Percentiles rank a stretch among this genome's conserved stretches.
These are phyloP conservation scores for Amphimedon queenslandica DNA, from an alignment of 37 sponge, comb jelly and placozoan species.

Conservation along the genomic window DNA sequence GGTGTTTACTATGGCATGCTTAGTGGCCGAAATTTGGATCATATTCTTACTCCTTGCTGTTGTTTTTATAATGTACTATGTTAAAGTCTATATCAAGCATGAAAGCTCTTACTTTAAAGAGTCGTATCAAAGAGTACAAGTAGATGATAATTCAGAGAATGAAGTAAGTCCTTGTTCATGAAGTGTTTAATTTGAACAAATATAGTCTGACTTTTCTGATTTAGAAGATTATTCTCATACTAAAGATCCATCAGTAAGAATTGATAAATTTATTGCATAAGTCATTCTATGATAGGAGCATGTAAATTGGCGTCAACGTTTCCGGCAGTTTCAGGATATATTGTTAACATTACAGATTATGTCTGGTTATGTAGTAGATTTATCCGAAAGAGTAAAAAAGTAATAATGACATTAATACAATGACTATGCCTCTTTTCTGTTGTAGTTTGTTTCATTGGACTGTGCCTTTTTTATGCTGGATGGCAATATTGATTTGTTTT, in stretches of 20 bases:
- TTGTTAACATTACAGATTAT: slow-evolving; percentile 71
- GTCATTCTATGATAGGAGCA: too few relatives aligned
- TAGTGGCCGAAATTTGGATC: slow-evolving; percentile 84
- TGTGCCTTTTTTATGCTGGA: slow-evolving; percentile 83
- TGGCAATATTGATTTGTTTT: slow-evolving; percentile 49
- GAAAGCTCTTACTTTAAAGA: not conserved
- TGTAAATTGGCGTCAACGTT: too few relatives aligned
- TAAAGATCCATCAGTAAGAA: too few relatives aligned
- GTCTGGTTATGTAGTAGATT: slow-evolving; percentile 54
- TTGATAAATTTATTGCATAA: too few relatives aligned
- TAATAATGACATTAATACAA: not conserved
- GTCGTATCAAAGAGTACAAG: not conserved
- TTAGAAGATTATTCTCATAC: too few relatives aligned
- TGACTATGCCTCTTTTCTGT: not conserved
- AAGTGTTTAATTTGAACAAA: not conserved
- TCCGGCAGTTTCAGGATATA: slow-evolving; percentile 53
- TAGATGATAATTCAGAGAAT: not conserved
- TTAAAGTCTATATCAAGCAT: not conserved
- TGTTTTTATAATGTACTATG: slow-evolving; percentile 35
- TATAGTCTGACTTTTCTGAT: not conserved
- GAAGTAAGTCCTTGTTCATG: not conserved
- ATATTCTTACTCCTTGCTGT: slow-evolving; percentile 23
- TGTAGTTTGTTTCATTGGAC: slow-evolving; percentile 85
- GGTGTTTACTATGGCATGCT: slow-evolving; percentile 56
- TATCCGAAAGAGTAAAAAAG: slow-evolving; percentile 73